These are phyloP conservation scores for Dorcus hopei DNA, from an alignment of 2,888 invertebrate species.

Conservation along the genomic window DNA sequence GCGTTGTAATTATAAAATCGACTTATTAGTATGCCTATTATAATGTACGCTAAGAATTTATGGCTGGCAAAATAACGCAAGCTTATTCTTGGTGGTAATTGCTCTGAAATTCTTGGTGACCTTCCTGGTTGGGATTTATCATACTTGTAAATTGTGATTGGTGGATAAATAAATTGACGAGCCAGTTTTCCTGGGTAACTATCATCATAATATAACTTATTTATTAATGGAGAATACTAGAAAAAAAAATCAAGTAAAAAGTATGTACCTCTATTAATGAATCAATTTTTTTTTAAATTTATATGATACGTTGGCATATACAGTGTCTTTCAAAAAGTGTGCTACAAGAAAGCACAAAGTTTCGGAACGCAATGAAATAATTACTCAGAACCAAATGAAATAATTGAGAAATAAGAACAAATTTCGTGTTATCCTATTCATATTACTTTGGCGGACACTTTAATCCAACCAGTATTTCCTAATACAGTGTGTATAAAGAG, in stretches of 20 bases:
- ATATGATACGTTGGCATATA: too few relatives aligned
- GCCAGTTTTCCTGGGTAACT: slow-evolving; percentile 62
- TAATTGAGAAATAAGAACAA: too few relatives aligned
- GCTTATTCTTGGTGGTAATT: slow-evolving; percentile 66
- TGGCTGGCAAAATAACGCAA: slow-evolving; percentile 66
- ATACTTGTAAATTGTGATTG: slow-evolving; percentile 60
- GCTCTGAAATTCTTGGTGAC: slow-evolving; percentile 55
- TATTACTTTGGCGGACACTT: too few relatives aligned
- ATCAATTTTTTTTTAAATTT: not conserved
- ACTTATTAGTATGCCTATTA: slow-evolving; percentile 53
- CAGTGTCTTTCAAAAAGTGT: too few relatives aligned
- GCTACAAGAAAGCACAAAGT: too few relatives aligned
- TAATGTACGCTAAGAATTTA: slow-evolving; percentile 55
- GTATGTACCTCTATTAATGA: too few relatives aligned
- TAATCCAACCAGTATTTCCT: too few relatives aligned
- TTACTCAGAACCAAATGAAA: too few relatives aligned
- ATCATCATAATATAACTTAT: slow-evolving; percentile 60
- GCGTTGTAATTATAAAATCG: slow-evolving; percentile 55
- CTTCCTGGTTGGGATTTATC: slow-evolving; percentile 59
- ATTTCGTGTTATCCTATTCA: too few relatives aligned
- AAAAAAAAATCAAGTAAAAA: slow-evolving; percentile 36
- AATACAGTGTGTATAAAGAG: too few relatives aligned
- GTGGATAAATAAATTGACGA: slow-evolving; percentile 62
- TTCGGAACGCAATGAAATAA: too few relatives aligned
- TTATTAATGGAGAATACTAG: slow-evolving; percentile 69